These are phyloP conservation scores for Apotomis turbidana DNA, from an alignment of 2,888 invertebrate genomes.

Conservation along the genomic window DNA sequence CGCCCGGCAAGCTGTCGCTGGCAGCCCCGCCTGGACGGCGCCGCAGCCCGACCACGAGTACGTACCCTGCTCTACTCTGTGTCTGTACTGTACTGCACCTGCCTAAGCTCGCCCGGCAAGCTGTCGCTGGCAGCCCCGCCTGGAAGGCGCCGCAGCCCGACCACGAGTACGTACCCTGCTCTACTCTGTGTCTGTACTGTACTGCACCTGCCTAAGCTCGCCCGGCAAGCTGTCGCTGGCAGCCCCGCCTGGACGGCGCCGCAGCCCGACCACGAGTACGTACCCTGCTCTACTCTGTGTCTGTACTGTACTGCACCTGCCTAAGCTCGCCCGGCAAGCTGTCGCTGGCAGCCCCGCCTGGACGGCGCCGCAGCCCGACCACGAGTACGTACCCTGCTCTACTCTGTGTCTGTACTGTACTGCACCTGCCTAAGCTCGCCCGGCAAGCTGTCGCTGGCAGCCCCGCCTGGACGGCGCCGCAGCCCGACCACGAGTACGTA, in stretches of 20 bases:
- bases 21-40: too few species aligned
- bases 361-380: slow-evolving; percentile 72
- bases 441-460: slow-evolving; percentile 57
- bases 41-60: too few species aligned
- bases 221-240: too few species aligned
- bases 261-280: too few species aligned
- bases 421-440: slow-evolving; percentile 44
- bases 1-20: slow-evolving; percentile 67
- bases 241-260: too few species aligned
- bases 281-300: slow-evolving; percentile 55
- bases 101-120: slow-evolving; percentile 51
- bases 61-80: too few species aligned
- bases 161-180: too few species aligned
- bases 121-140: too few species aligned
- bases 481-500: slow-evolving; percentile 1
- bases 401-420: slow-evolving; percentile 15
- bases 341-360: slow-evolving; percentile 93
- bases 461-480: slow-evolving; percentile 49
- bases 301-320: slow-evolving; percentile 68
- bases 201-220: too few species aligned
- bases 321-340: slow-evolving; percentile 51
- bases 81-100: too few species aligned
- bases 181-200: too few species aligned
- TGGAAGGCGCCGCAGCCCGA: too few species aligned
- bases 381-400: slow-evolving; percentile 2